These are phyloP conservation scores for Anguilla rostrata DNA, from an alignment of 2,113 vertebrate genomes.

Conservation along the genomic window DNA sequence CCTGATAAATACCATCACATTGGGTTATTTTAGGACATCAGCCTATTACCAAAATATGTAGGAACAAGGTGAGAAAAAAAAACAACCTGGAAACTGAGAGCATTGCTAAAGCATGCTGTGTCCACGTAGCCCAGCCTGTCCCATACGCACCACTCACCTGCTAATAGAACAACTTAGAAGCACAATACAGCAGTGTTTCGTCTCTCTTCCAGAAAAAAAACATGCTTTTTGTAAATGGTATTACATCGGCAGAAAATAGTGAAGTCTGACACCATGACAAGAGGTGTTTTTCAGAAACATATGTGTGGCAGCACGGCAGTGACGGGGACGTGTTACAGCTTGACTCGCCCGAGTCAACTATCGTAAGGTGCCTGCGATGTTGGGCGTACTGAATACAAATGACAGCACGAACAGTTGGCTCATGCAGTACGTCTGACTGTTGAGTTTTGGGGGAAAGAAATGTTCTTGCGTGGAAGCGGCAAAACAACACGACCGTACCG, in stretches of 20 bases:
- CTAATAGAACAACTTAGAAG: not conserved
- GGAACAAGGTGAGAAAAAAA: not conserved
- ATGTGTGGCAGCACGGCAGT: slow-evolving; percentile 19
- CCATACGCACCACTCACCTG: not conserved
- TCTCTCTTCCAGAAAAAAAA: not conserved
- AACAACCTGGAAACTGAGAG: not conserved
- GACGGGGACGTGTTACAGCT: slow-evolving; percentile 57
- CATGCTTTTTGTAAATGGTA: not conserved
- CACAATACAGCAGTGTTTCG: not conserved
- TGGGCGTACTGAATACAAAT: not conserved
- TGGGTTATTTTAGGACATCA: not conserved
- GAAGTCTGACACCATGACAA: slow-evolving; percentile 30
- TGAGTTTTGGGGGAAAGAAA: not conserved
- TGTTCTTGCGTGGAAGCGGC: not conserved
- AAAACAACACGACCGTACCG: no score
- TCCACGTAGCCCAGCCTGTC: not conserved
- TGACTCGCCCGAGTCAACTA: slow-evolving; percentile 51
- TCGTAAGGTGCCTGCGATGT: slow-evolving; percentile 24
- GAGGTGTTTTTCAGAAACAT: slow-evolving; percentile 23
- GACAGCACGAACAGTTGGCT: slow-evolving; percentile 19
- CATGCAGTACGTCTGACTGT: not conserved
- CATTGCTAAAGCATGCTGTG: not conserved
- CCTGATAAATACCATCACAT: not conserved
- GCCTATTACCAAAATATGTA: not conserved
- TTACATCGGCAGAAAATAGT: not conserved